Percentiles rank a stretch among this genome's conserved stretches.
Conservation (phyloP, 2,888 invertebrate species). For the Andrena bucephala region DNA sequence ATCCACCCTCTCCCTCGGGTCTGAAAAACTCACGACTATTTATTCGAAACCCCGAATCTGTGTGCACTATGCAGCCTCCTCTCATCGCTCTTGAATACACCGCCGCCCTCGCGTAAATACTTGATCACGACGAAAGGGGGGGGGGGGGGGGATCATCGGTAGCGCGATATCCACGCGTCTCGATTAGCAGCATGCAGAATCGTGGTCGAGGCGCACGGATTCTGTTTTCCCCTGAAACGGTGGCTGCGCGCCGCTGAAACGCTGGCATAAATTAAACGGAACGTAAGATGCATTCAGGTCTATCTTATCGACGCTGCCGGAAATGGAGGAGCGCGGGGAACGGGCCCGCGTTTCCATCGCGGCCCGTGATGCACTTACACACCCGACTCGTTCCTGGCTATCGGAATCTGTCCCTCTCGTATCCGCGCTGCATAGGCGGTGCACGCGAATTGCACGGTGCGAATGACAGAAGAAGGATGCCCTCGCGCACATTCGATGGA, state of each 20-base stretch:
- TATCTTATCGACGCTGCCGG: slow-evolving; percentile 32
- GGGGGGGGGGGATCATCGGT: no score
- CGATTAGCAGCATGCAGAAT: background rate
- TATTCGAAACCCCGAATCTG: background rate
- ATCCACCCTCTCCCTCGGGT: no score
- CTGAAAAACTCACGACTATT: background rate
- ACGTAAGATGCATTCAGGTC: slow-evolving; percentile 23
- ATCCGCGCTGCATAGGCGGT: background rate
- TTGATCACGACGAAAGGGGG: no score
- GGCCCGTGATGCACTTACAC: slow-evolving; percentile 38
- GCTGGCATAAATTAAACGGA: slow-evolving; percentile 30
- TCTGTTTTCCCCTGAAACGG: background rate
- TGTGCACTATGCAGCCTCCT: background rate
- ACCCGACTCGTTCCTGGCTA: slow-evolving; percentile 25
- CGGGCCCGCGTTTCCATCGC: slow-evolving; percentile 34
- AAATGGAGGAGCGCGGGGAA: slow-evolving; percentile 3
- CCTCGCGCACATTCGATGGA: slow-evolving; percentile 55
- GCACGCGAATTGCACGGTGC: slow-evolving; percentile 49
- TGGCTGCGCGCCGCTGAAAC: background rate
- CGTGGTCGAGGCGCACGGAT: background rate
- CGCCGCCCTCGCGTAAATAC: no score
- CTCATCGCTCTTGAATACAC: background rate
- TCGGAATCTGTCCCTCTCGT: slow-evolving; percentile 24
- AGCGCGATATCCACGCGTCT: no score
- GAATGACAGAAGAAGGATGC: slow-evolving; percentile 70